These are phyloP conservation scores for Iphiclides podalirius DNA, from an alignment of 2,888 invertebrate genomes.

Conservation along the genomic window DNA sequence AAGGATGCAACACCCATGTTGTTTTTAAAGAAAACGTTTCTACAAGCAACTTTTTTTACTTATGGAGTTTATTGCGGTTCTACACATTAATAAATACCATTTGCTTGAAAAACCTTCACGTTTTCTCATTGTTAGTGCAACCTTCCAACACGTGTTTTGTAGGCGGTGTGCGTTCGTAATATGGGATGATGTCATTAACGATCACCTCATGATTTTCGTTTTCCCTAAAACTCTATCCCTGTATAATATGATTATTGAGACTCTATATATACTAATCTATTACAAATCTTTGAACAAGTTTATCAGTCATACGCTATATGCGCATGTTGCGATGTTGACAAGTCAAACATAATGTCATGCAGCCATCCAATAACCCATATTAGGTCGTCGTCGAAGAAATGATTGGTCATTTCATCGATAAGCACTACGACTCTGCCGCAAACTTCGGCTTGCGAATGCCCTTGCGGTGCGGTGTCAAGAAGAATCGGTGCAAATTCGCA, in stretches of 20 bases:
- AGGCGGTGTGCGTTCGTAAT: slow-evolving; percentile 64
- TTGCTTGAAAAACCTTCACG: slow-evolving; percentile 27
- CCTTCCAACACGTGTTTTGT: slow-evolving; percentile 62
- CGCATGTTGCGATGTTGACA: background rate
- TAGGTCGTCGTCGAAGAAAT: slow-evolving; percentile 28
- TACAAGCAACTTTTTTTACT: no score
- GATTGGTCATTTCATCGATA: slow-evolving; percentile 34
- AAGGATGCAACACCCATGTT: no score
- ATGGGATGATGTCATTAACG: slow-evolving; percentile 70
- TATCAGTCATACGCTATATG: no score
- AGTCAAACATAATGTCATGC: background rate
- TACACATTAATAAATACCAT: slow-evolving; percentile 2
- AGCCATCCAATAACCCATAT: slow-evolving; percentile 33
- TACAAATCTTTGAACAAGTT: no score
- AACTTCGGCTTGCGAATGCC: slow-evolving; percentile 50
- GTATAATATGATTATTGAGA: slow-evolving; percentile 29
- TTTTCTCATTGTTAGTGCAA: slow-evolving; percentile 29
- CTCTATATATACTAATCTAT: slow-evolving; percentile 51
- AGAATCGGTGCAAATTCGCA: slow-evolving; percentile 25
- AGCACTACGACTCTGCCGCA: slow-evolving; percentile 38
- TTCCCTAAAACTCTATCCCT: background rate
- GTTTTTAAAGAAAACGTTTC: no score
- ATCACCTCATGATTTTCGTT: slow-evolving; percentile 16
- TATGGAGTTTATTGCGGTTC: no score
- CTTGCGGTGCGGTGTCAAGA: slow-evolving; percentile 36